phyloP scores from a whole-genome alignment of 2,113 vertebrate species.

The Enhydra lutris region DNA sequence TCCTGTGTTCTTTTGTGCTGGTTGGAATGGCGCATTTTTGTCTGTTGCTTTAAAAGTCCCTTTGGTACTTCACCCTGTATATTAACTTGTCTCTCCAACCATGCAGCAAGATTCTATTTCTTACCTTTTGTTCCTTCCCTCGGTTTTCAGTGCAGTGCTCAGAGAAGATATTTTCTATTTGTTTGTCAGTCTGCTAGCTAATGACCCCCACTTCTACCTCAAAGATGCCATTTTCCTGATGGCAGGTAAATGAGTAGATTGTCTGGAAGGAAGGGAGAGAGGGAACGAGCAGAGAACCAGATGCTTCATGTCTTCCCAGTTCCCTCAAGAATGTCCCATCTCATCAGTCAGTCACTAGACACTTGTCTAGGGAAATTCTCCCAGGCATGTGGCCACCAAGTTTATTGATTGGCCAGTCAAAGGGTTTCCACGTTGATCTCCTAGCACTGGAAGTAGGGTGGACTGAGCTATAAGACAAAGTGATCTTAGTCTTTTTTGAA shows the following conservation, averaged over 20 bases:
- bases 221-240: neutral
- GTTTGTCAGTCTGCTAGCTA: neutral
- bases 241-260: neutral
- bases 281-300: neutral
- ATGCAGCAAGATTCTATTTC: neutral
- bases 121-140: slow-evolving; percentile 15
- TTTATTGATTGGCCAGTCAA: neutral
- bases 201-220: neutral
- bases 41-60: neutral
- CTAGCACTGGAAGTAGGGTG: neutral
- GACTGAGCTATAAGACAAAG: neutral
- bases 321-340: neutral
- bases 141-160: neutral
- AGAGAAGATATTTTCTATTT: neutral
- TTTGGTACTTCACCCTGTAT: neutral
- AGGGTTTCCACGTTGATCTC: neutral
- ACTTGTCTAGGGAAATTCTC: neutral
- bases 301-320: fast-evolving
- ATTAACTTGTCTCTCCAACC: neutral
- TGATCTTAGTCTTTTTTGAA: neutral
- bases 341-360: neutral
- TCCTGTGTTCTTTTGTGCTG: neutral
- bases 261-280: neutral
- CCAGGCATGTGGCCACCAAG: neutral
- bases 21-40: neutral